Base-by-base conservation (phyloP, 2,797 vertebrate genomes). In the Coccyzus lansbergi region DNA sequence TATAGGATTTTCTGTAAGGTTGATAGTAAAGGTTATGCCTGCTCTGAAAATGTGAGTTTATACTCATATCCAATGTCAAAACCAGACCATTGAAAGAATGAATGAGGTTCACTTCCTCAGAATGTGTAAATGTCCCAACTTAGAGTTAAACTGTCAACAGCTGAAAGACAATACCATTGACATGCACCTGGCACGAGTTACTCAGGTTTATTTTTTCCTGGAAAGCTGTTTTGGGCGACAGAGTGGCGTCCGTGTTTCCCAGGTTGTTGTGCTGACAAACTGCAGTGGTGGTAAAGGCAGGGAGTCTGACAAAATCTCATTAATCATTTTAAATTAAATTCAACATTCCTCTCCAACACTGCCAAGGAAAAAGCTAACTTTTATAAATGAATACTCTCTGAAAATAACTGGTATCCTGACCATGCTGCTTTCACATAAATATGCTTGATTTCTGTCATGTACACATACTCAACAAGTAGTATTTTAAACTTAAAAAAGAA, bases 281-380 rank as follows among this genome's bases (percentile, higher is more conserved):
- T 98, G 98, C 99, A 99, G 99, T 72, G 97, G 97, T 97, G 96
- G 97, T 93, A 92, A 97, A 98, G 97, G 98, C 98, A 97, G 97
- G 98, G 98, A 98, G 98, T 97, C 97, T 97, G 98, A 98, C 98
- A 97, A 98, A 98, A 98, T 98, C 97, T 98, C 99, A 99, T 99
- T 99, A 99, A 99, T 99, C 99, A 99, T 98, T 97, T 97, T 98
- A 99, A 99, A 99, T 98, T 98, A 99, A 98, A 98, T 97, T 97
- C 97, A 98, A 98, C 97, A 96, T 98, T 97, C 97, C 93, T 97
- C 97, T 97, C 97, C 75, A 96, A 94, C 95, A 83, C 82, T 87
- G 94, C 96, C 89, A 96, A 95, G 95, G 97, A 98, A 96, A 96
- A 98, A 98, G 97, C 95, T 94, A 92, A 97, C 97, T 96, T 98